Percentiles rank a stretch among this genome's conserved stretches.
phyloP scores from a whole-genome alignment of 1,140 invertebrate species.

The Odontomachus brunneus region DNA sequence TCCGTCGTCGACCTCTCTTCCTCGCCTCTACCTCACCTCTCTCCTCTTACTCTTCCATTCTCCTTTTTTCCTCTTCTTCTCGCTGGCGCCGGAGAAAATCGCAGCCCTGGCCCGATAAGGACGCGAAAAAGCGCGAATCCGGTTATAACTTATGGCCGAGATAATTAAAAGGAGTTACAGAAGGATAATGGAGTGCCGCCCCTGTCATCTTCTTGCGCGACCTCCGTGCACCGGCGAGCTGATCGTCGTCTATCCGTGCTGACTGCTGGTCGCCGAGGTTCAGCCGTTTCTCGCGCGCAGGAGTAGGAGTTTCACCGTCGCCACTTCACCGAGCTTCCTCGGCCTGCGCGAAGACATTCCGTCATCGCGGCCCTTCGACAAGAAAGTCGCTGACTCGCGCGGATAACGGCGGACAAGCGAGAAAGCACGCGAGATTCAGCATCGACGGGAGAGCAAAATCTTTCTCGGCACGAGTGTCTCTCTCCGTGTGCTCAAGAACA shows the following conservation, averaged over 20 bases:
- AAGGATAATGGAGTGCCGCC: slow-evolving; percentile 54
- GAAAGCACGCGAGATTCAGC: not conserved
- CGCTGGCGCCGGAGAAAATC: slow-evolving; percentile 23
- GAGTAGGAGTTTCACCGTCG: slow-evolving; percentile 17
- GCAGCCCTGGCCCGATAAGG: slow-evolving; percentile 50
- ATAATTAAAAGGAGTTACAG: slow-evolving; percentile 68
- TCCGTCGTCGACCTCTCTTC: slow-evolving; percentile 20
- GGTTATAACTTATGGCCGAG: slow-evolving; percentile 60
- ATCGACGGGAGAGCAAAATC: not conserved
- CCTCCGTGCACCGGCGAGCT: slow-evolving; percentile 24
- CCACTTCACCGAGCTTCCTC: slow-evolving; percentile 1
- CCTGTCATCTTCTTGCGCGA: slow-evolving; percentile 57
- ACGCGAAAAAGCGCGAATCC: slow-evolving; percentile 63
- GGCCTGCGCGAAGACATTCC: not conserved
- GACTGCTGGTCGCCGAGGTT: slow-evolving; percentile 48
- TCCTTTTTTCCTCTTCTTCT: slow-evolving; percentile 11
- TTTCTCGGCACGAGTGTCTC: no score
- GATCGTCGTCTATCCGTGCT: slow-evolving; percentile 54
- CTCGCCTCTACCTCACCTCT: not conserved
- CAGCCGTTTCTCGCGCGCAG: no score
- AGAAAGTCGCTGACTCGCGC: slow-evolving; percentile 2
- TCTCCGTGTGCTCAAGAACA: no score
- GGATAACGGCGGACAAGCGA: slow-evolving; percentile 18
- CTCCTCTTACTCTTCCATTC: slow-evolving; percentile 3
- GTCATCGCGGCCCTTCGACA: slow-evolving; percentile 6